Evolutionary conservation across 2,888 invertebrate species (phyloP).

Genomic region (Rhyacophila evoluta): DNA sequence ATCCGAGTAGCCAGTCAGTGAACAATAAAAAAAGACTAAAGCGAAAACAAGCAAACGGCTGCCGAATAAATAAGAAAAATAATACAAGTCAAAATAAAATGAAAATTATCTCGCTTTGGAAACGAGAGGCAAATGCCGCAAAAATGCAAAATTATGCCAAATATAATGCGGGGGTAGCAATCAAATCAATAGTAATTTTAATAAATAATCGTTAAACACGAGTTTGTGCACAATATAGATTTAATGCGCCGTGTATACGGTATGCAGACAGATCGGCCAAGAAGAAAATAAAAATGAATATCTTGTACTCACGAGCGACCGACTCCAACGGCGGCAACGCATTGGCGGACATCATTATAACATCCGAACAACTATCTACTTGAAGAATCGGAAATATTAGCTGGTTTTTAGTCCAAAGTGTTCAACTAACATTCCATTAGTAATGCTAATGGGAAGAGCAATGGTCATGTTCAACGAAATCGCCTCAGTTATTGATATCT

Average conservation of each 20-base stretch:
- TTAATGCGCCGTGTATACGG: slow-evolving; percentile 28
- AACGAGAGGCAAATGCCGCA: slow-evolving; percentile 26
- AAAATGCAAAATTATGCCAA: slow-evolving; percentile 51
- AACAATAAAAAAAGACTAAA: background rate
- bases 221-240: slow-evolving; percentile 49
- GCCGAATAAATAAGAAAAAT: background rate
- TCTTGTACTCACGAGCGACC: slow-evolving; percentile 48
- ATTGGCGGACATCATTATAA: background rate
- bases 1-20: background rate
- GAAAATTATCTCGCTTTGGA: background rate
- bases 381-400: too few species aligned
- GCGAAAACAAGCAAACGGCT: background rate
- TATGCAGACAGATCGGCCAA: slow-evolving; percentile 31
- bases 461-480: too few species aligned
- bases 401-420: too few species aligned
- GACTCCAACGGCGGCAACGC: slow-evolving; percentile 27
- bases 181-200: slow-evolving; percentile 55
- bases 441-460: too few species aligned
- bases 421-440: too few species aligned
- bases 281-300: slow-evolving; percentile 52
- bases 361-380: too few species aligned
- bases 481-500: too few species aligned
- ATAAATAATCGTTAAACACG: slow-evolving; percentile 54
- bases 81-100: background rate
- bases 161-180: slow-evolving; percentile 48